Percentiles rank a stretch among this genome's conserved stretches.
Conservation (phyloP, 2,797 vertebrate species). For the Danio tinwini region DNA sequence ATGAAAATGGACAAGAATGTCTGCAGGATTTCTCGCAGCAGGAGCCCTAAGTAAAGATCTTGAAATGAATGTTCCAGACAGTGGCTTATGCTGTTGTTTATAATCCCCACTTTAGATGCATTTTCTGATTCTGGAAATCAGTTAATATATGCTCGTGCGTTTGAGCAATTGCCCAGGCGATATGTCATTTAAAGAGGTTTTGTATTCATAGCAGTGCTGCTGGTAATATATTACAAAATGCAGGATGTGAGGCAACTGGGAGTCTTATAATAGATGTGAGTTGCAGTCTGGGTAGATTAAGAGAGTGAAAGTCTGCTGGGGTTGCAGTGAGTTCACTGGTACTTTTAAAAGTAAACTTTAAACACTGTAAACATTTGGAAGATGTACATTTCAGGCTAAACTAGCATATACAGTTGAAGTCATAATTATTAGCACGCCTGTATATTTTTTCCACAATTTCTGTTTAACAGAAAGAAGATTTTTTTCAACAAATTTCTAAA, state of each 20-base stretch:
- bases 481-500: too few species aligned
- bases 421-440: too few species aligned
- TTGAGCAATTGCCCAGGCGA: not conserved
- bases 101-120: not conserved
- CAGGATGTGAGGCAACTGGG: constrained; percentile 11
- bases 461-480: too few species aligned
- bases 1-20: constrained; percentile 63
- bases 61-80: constrained; percentile 19
- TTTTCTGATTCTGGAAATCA: not conserved
- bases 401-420: too few species aligned
- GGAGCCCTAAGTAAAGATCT: constrained; percentile 31
- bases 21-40: constrained; percentile 50
- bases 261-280: constrained; percentile 16
- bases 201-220: not conserved
- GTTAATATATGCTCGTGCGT: not conserved
- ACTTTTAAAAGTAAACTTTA: too few species aligned
- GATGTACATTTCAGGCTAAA: too few species aligned
- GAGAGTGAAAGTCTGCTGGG: not conserved
- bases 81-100: constrained; percentile 23
- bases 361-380: too few species aligned
- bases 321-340: too few species aligned
- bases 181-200: not conserved
- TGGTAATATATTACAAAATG: constrained; percentile 20
- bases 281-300: not conserved
- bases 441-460: too few species aligned